Base-by-base conservation (phyloP, 2,888 invertebrate species). In the Acronicta psi region DNA sequence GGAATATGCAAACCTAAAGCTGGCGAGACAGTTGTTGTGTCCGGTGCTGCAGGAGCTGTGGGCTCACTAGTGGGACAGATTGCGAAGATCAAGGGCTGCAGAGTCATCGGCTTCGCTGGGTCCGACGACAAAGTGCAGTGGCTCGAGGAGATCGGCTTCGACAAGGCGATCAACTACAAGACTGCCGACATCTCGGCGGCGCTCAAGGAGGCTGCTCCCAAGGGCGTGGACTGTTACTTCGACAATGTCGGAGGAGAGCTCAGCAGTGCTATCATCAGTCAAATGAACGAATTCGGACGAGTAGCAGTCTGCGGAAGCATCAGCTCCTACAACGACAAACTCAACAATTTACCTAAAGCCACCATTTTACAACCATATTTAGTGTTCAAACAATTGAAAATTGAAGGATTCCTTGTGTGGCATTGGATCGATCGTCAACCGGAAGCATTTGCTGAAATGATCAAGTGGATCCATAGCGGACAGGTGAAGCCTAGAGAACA, bases 31-130 rank as follows among this genome's bases (percentile, higher is more conserved):
- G 95, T 97, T 0, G 95, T 97, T 0, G 95, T 97, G 1, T 95
- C 95, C 1, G 95, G 96, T 0, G 97, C 97, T 3, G 97, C 96
- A 1, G 97, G 97, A 13, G 97, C 97, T 5, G 97, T 97, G 3
- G 97, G 97, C 2, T 95, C 95, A 57, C 84, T 96, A 11, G 97
- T 96, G 0, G 97, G 97, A 6, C 97, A 97, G 86, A 96, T 97
- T 55, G 97, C 96, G 0, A 97, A 97, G 84, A 95, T 96, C 40
- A 96, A 96, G 87, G 96, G 95, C 66, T 90, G 88, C 69, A 85
- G 64, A 68, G 91, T 97, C 0, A 96, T 97, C 67, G 97, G 97
- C 0, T 95, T 96, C 75, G 95, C 96, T 23, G 97, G 97, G 2
- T 47, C 64, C n/a, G 77, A 77, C 29, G 76, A 75, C 20, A 77